phyloP scores from a whole-genome alignment of 1,140 invertebrate genomes.

The Lanistes nyassanus region DNA sequence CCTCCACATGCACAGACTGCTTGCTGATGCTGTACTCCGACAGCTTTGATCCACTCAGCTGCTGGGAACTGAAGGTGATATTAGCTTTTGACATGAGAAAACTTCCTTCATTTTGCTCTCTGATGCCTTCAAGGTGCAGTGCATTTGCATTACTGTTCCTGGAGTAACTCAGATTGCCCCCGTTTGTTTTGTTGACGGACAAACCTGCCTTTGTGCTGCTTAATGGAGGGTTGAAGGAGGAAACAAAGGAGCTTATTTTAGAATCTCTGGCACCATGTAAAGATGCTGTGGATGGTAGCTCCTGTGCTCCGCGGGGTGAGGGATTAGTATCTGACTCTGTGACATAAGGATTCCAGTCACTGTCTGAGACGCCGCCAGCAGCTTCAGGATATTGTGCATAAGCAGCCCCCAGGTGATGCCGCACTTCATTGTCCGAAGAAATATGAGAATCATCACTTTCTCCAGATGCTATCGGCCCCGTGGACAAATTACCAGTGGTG shows the following conservation, averaged over 20 bases:
- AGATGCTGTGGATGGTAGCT: not conserved
- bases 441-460: slow-evolving; percentile 38
- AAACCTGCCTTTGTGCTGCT: slow-evolving; percentile 28
- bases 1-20: not conserved
- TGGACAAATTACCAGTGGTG: slow-evolving; percentile 28
- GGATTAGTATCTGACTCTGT: slow-evolving; percentile 43
- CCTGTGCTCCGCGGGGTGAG: slow-evolving; percentile 25
- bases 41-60: slow-evolving; percentile 18
- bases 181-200: not conserved
- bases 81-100: slow-evolving; percentile 7
- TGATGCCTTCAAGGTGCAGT: slow-evolving; percentile 9
- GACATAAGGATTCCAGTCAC: slow-evolving; percentile 42
- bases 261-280: slow-evolving; percentile 1
- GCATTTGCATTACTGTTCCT: not conserved
- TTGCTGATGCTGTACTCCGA: slow-evolving; percentile 23
- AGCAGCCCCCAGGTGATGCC: slow-evolving; percentile 10
- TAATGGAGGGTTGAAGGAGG: slow-evolving; percentile 29
- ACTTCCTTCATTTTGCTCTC: slow-evolving; percentile 2
- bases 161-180: slow-evolving; percentile 1
- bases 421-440: slow-evolving; percentile 34
- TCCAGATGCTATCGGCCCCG: not conserved
- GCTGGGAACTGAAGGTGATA: slow-evolving; percentile 6
- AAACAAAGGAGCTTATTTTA: slow-evolving; percentile 3
- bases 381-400: slow-evolving; percentile 39
- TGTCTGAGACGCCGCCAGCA: slow-evolving; percentile 38